These are phyloP conservation scores for Eupsilia transversa DNA, from an alignment of 2,888 invertebrate genomes.

Conservation along the genomic window DNA sequence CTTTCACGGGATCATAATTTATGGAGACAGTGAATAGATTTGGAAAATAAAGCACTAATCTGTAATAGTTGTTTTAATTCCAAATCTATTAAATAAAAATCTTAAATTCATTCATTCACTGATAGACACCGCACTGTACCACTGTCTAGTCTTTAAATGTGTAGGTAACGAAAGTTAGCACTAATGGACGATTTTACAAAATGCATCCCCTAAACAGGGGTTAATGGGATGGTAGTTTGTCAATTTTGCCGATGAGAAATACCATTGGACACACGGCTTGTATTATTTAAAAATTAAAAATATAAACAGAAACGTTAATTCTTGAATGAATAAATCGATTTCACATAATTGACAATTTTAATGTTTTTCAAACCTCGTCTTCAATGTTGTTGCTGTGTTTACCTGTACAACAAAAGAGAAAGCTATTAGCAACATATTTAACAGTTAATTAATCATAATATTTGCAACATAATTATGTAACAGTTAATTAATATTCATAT, in stretches of 20 bases:
- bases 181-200: no score
- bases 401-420: slow-evolving; percentile 49
- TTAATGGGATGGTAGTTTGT: not conserved
- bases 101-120: not conserved
- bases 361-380: not conserved
- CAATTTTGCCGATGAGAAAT: not conserved
- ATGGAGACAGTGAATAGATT: not conserved
- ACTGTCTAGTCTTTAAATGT: no score
- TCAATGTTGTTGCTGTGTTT: slow-evolving; percentile 3
- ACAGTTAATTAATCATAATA: not conserved
- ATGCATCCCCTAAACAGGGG: no score
- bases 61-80: not conserved
- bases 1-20: slow-evolving; percentile 4
- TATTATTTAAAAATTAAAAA: not conserved
- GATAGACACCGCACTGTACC: not conserved
- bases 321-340: no score
- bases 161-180: no score
- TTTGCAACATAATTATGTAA: not conserved
- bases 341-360: not conserved
- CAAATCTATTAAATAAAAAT: not conserved
- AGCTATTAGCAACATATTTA: not conserved
- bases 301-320: not conserved
- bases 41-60: not conserved
- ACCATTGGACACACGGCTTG: not conserved
- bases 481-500: not conserved